Conservation (phyloP, 2,113 vertebrate species). For the Rhabdornis inornatus region DNA sequence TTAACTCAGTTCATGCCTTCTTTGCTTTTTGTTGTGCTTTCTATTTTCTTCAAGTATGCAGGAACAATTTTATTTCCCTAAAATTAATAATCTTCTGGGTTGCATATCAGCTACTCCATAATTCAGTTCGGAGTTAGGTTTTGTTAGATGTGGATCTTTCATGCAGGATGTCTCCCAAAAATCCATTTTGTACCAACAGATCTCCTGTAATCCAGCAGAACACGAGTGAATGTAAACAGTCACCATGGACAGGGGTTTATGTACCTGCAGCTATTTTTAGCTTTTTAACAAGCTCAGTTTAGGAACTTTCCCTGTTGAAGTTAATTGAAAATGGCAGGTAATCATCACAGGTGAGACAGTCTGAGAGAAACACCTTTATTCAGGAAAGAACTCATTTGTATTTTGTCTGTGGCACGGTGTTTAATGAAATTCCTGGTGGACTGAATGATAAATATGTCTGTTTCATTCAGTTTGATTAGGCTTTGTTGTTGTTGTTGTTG, state of each 20-base stretch:
- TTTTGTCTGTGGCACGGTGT: background rate
- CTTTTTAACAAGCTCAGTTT: background rate
- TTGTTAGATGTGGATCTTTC: background rate
- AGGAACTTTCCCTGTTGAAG: background rate
- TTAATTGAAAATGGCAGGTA: constrained; percentile 5
- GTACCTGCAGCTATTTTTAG: background rate
- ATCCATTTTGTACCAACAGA: background rate
- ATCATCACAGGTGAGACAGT: background rate
- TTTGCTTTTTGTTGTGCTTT: background rate
- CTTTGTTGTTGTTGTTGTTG: background rate
- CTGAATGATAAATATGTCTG: background rate
- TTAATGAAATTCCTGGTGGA: background rate
- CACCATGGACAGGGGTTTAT: background rate
- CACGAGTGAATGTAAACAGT: background rate
- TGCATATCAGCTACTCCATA: background rate
- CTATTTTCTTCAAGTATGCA: background rate
- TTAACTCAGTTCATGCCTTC: background rate
- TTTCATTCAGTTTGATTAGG: background rate
- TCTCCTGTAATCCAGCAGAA: background rate
- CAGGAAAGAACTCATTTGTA: background rate
- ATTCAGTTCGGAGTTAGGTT: background rate
- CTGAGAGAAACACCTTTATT: background rate
- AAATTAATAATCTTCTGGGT: background rate
- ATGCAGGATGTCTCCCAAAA: background rate
- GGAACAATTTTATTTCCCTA: background rate